Evolutionary conservation across 1,140 invertebrate species (phyloP).

Genomic region (Scaptomyza graminum): DNA sequence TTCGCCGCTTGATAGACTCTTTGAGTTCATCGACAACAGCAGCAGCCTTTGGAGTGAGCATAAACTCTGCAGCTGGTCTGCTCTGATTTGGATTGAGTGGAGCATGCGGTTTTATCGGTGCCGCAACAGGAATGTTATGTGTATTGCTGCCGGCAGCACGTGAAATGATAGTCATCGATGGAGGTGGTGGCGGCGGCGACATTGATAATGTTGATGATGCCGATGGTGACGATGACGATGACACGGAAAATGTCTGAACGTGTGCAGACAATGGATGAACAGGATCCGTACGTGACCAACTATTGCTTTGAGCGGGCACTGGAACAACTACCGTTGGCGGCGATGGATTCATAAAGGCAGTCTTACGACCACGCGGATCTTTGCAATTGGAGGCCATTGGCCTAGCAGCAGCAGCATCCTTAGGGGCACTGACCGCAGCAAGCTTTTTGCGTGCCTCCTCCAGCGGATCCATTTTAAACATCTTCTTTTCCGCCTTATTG

Average conservation of each 20-base stretch:
- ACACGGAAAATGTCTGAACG: neutral
- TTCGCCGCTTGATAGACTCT: neutral
- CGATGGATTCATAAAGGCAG: neutral
- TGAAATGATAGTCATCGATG: neutral
- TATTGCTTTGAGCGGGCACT: neutral
- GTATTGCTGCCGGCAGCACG: neutral
- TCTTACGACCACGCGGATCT: constrained; percentile 58
- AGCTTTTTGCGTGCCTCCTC: constrained; percentile 65
- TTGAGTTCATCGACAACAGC: neutral
- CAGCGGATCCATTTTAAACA: constrained; percentile 5
- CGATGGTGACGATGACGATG: neutral
- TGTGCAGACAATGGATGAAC: neutral
- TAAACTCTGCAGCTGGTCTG: neutral
- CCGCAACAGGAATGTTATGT: neutral
- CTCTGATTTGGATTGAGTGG: neutral
- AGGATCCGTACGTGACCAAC: too few relatives aligned
- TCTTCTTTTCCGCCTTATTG: neutral
- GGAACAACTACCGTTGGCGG: neutral
- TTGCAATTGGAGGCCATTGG: constrained; percentile 36
- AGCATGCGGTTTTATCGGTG: neutral
- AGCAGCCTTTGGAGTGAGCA: neutral
- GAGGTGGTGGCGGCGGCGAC: neutral
- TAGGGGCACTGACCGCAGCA: constrained; percentile 31
- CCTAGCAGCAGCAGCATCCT: too few relatives aligned
- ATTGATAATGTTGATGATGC: neutral